These are phyloP conservation scores for Tetragnatha montana DNA, from an alignment of 2,888 invertebrate species.

Conservation along the genomic window DNA sequence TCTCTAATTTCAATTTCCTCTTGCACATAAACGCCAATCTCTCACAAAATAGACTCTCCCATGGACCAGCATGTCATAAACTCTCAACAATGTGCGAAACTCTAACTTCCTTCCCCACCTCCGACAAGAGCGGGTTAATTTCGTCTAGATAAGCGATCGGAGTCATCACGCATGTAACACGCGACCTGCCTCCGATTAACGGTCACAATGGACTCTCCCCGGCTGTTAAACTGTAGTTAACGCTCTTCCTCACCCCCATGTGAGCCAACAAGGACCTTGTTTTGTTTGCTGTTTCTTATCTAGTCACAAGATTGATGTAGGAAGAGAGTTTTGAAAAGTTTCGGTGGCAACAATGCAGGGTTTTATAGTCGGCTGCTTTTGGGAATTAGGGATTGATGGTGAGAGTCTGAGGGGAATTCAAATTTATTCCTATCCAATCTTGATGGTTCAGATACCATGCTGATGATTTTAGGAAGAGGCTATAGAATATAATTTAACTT, in stretches of 20 bases:
- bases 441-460: too few species aligned
- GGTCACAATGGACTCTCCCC: constrained; percentile 51
- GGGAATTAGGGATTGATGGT: background rate
- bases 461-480: too few species aligned
- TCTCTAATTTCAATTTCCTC: too few species aligned
- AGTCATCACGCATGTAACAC: constrained; percentile 45
- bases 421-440: too few species aligned
- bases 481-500: too few species aligned
- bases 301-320: background rate
- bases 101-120: background rate
- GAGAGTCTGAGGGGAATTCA: too few species aligned
- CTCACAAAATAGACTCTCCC: background rate
- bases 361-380: background rate
- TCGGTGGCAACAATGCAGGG: background rate
- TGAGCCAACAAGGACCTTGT: background rate
- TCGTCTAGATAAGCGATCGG: constrained; percentile 36
- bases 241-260: background rate
- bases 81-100: background rate
- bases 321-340: background rate
- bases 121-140: constrained; percentile 25
- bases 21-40: background rate
- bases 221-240: constrained; percentile 56
- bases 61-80: background rate
- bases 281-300: constrained; percentile 17
- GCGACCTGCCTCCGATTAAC: constrained; percentile 57